Evolutionary conservation across 1,140 invertebrate genomes (phyloP).

Genomic region (Scaptomyza pallida): DNA sequence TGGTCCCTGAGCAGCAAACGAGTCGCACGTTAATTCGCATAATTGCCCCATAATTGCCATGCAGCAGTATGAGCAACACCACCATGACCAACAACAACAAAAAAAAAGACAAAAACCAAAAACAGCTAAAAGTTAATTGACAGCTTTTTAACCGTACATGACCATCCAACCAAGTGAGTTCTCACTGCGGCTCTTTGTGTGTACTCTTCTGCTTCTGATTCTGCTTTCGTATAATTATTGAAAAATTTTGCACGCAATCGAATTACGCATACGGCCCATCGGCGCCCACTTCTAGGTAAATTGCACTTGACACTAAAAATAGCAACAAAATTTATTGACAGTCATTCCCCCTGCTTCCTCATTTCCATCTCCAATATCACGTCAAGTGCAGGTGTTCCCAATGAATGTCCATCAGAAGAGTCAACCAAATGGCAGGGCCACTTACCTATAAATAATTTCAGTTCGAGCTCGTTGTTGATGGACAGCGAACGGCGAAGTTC

Average conservation of each 20-base stretch:
- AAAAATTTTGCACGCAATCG: constrained; percentile 40
- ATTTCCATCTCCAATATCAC: too few relatives aligned
- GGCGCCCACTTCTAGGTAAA: not conserved
- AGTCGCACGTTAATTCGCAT: constrained; percentile 64
- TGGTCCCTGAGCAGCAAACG: constrained; percentile 42
- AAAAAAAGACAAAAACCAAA: constrained; percentile 21
- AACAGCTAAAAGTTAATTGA: constrained; percentile 59
- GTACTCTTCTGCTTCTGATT: constrained; percentile 10
- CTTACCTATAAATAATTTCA: constrained; percentile 62
- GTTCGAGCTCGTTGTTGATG: constrained; percentile 46
- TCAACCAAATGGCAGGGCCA: constrained; percentile 56
- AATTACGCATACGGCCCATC: constrained; percentile 32
- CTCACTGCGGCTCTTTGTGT: not conserved
- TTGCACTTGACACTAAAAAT: constrained; percentile 34
- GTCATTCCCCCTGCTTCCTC: too few relatives aligned
- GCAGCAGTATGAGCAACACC: constrained; percentile 37
- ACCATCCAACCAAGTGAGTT: constrained; percentile 28
- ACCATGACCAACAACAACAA: constrained; percentile 4
- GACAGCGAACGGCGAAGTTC: constrained; percentile 65
- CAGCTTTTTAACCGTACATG: constrained; percentile 21
- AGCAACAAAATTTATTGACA: constrained; percentile 10
- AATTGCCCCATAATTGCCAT: constrained; percentile 67
- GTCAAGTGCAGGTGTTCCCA: constrained; percentile 22
- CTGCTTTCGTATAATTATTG: constrained; percentile 59
- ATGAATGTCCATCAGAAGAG: constrained; percentile 53